Evolutionary conservation across 2,797 vertebrate genomes (phyloP).

Genomic region (Poecilia velifera): DNA sequence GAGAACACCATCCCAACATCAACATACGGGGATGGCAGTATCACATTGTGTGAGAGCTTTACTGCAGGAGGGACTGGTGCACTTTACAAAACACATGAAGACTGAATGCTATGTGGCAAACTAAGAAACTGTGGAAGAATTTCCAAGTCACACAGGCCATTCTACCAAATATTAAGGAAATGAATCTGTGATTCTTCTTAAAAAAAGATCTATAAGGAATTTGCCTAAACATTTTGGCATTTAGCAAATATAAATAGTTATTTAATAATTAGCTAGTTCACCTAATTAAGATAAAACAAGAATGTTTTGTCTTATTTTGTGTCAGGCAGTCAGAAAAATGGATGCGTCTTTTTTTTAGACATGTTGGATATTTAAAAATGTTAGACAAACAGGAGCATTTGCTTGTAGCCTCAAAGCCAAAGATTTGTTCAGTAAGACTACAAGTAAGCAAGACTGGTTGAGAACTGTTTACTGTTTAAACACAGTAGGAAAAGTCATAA

Average conservation of each 20-base stretch:
- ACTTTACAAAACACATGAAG: not conserved
- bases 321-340: not conserved
- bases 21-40: not conserved
- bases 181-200: no score
- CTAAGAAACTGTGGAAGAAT: not conserved
- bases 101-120: not conserved
- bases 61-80: no score
- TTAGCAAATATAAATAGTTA: not conserved
- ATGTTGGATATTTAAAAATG: not conserved
- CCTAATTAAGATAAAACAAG: not conserved
- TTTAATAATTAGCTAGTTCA: not conserved
- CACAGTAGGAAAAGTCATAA: conserved; percentile 23
- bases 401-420: conserved; percentile 4
- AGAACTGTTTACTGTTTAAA: not conserved
- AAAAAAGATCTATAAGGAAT: no score
- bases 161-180: not conserved
- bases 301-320: not conserved
- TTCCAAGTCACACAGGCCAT: not conserved
- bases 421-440: not conserved
- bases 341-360: not conserved
- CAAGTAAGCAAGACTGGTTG: conserved; percentile 25
- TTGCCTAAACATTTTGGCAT: not conserved
- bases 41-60: not conserved
- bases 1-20: not conserved
- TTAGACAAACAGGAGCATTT: conserved; percentile 11